Conservation (phyloP, 2,888 invertebrate species). For the Hypolimnas misippus region DNA sequence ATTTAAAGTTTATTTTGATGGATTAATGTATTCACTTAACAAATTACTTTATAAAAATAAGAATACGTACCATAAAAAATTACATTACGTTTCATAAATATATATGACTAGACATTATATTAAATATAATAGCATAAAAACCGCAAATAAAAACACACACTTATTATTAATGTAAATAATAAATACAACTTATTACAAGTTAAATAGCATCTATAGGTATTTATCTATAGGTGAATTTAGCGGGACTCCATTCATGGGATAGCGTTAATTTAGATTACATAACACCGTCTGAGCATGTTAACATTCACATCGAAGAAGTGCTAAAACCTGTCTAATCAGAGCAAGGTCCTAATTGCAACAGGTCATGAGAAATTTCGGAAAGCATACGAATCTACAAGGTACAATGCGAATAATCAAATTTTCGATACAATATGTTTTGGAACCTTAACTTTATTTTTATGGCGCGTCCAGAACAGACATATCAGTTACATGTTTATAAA, state of each 20-base stretch:
- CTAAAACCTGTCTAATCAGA: conserved; percentile 73
- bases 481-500: too few species aligned
- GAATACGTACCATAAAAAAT: background rate
- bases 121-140: background rate
- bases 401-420: conserved; percentile 50
- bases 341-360: conserved; percentile 74
- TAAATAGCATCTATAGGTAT: background rate
- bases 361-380: conserved; percentile 62
- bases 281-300: conserved; percentile 47
- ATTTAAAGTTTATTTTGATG: background rate
- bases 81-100: background rate
- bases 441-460: too few species aligned
- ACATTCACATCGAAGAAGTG: conserved; percentile 56
- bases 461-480: too few species aligned
- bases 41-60: background rate
- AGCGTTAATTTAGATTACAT: conserved; percentile 58
- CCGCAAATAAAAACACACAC: background rate
- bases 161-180: too few species aligned
- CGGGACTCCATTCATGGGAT: background rate
- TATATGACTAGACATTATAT: background rate
- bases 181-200: too few species aligned
- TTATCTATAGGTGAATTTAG: background rate
- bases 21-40: background rate
- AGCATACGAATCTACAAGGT: conserved; percentile 55
- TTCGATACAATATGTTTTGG: conserved; percentile 1